Conservation (phyloP, 2,888 invertebrate genomes). For the Calameuta idolon region DNA sequence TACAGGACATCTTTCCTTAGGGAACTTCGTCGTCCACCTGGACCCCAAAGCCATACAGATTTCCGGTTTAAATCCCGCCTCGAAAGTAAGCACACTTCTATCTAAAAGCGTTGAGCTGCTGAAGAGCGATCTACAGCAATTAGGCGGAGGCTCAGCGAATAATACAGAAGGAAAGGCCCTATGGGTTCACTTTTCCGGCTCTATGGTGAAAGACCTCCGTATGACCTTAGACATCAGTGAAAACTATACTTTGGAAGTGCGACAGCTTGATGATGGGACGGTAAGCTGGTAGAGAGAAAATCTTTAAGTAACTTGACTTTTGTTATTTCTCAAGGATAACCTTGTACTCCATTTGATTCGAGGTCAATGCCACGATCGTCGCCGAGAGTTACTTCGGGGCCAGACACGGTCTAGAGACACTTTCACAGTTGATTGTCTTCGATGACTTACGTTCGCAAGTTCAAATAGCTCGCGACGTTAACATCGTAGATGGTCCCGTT, state of each 20-base stretch:
- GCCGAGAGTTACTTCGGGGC: constrained; percentile 76
- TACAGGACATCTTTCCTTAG: constrained; percentile 71
- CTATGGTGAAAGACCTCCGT: background rate
- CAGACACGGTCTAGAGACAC: constrained; percentile 77
- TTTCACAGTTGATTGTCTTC: constrained; percentile 76
- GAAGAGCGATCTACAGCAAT: constrained; percentile 25
- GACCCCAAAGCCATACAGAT: constrained; percentile 70
- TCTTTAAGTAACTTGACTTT: background rate
- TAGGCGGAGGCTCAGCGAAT: constrained; percentile 19
- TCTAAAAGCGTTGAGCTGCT: constrained; percentile 30
- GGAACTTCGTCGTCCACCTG: constrained; percentile 69
- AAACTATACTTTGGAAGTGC: constrained; percentile 69
- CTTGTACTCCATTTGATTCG: background rate
- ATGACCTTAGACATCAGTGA: constrained; percentile 73
- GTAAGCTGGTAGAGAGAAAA: constrained; percentile 42
- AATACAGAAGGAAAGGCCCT: constrained; percentile 37
- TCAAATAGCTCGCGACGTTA: constrained; percentile 73
- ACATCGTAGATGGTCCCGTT: constrained; percentile 81
- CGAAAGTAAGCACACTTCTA: constrained; percentile 44
- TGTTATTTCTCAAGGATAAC: background rate
- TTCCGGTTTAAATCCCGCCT: constrained; percentile 55
- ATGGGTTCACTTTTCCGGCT: constrained; percentile 35
- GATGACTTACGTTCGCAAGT: constrained; percentile 75
- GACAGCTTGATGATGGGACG: constrained; percentile 66
- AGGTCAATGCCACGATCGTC: constrained; percentile 70